Evolutionary conservation across 1,140 invertebrate genomes (phyloP).

Genomic region (Dolichoris vasculosae): DNA sequence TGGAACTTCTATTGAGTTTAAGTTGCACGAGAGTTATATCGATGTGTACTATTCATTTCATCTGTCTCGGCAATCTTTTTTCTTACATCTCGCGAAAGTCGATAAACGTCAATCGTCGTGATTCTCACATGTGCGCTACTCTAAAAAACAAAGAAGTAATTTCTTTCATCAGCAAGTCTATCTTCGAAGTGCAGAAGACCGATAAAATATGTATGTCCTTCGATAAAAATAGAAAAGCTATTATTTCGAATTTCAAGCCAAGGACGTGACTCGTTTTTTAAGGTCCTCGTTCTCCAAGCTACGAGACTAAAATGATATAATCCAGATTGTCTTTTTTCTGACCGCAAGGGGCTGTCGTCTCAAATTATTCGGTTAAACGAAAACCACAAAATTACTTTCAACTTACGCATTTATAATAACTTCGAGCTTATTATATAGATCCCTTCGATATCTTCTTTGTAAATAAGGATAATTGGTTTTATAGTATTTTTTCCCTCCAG

Average conservation of each 20-base stretch:
- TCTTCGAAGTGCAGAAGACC: not conserved
- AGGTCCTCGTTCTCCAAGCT: not conserved
- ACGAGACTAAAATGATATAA: not conserved
- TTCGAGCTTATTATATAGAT: conserved; percentile 81
- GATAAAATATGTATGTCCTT: conserved; percentile 10
- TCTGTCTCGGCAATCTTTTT: not conserved
- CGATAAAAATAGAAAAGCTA: conserved; percentile 10
- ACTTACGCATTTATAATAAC: conserved; percentile 82
- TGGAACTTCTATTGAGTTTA: not conserved
- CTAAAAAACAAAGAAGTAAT: not conserved
- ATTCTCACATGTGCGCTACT: not conserved
- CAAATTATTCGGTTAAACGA: no score
- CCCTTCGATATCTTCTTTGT: conserved; percentile 75
- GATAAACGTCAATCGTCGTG: not conserved
- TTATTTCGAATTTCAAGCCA: not conserved
- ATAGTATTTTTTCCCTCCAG: conserved; percentile 52
- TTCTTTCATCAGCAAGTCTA: not conserved
- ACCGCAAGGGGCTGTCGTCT: not conserved
- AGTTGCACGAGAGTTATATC: not conserved
- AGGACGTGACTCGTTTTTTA: not conserved
- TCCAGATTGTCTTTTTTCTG: not conserved
- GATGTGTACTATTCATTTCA: not conserved
- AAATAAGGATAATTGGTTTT: conserved; percentile 69
- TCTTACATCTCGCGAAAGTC: not conserved
- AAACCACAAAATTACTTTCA: not conserved